Evolutionary conservation across 2,888 invertebrate genomes (phyloP), one percentile per base, ranked within the genome.

Genomic region (Xanthorhoe spadicearia): DNA sequence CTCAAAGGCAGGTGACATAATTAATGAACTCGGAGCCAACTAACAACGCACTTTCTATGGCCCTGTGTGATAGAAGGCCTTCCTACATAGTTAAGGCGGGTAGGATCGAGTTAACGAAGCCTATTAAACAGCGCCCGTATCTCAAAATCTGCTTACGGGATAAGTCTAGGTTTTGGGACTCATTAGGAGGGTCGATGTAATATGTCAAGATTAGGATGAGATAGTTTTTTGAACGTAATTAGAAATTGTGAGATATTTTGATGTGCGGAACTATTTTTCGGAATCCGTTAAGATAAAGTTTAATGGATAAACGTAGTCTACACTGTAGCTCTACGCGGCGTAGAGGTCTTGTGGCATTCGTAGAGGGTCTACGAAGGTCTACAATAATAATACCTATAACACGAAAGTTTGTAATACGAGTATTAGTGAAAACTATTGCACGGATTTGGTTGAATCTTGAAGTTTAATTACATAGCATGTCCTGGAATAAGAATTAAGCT

Each of bases 71-170:
- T 72, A 69, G 69, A 74, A 62, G 43, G 59, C 66, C 63, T 66
- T 50, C 64, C 60, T 61, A 64, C 68, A 68, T 64, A 64, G 64
- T 64, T 69, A 73, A 76, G 78, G 71, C 68, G 75, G 74, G 74
- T 71, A 71, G 76, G 80, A 81, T 84, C 75, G 76, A 77, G 79
- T 81, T 88, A 87, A 86, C 82, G 84, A 86, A 85, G 85, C 84
- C 77, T 77, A 83, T 83, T 87, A 83, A 76, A 77, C 72, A 74
- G 77, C 76, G 75, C 66, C 77, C 74, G 71, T 73, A 68, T 79
- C 76, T 79, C 73, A 82, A 79, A 74, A 84, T 83, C 82, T 83
- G 82, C 83, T 83, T 81, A 83, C 77, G 61, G 72, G 77, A 77
- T 79, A 76, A 77, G 70, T 78, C 76, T 77, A 75, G 77, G 69